Conservation (phyloP, 2,113 vertebrate species). For the Drymodes brunneopygia region DNA sequence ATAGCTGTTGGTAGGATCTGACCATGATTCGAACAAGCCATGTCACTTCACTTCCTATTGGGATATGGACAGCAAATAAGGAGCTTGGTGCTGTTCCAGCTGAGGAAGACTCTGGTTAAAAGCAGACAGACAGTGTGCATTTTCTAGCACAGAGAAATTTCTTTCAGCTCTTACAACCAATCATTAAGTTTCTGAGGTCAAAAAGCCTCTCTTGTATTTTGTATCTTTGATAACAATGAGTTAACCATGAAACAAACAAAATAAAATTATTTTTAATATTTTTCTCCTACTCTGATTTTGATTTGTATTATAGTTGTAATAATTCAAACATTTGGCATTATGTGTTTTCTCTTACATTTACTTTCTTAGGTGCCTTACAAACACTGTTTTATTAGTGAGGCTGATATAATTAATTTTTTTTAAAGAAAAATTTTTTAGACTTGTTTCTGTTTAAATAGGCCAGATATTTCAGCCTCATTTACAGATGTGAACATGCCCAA, state of each 20-base stretch:
- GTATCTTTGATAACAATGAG: neutral
- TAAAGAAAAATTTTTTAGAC: neutral
- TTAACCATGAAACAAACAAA: neutral
- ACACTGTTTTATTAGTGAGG: neutral
- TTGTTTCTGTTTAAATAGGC: neutral
- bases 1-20: neutral
- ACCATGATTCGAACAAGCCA: neutral
- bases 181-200: neutral
- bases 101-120: neutral
- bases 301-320: neutral
- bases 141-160: neutral
- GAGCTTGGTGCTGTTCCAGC: neutral
- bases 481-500: constrained; percentile 20
- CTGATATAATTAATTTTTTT: neutral
- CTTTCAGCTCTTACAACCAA: neutral
- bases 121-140: neutral
- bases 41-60: neutral
- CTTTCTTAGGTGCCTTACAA: neutral
- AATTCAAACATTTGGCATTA: neutral
- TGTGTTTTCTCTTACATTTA: neutral
- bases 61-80: neutral
- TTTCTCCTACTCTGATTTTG: neutral
- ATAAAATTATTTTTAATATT: neutral
- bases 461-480: constrained; percentile 20
- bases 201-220: neutral